phyloP scores from a whole-genome alignment of 1,140 invertebrate genomes.

The Rhagoletis pomonella region DNA sequence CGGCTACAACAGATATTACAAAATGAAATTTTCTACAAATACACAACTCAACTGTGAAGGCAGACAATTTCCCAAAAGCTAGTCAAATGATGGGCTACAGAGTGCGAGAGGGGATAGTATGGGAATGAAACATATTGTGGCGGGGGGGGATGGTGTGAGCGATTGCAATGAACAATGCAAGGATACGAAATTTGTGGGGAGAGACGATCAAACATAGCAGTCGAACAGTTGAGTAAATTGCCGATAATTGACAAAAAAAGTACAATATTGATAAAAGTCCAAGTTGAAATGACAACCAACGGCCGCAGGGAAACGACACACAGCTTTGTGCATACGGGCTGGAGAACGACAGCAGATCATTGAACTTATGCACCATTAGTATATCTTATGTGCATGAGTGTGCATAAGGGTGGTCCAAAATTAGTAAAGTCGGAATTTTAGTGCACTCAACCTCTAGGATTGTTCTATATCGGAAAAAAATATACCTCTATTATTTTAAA shows the following conservation, averaged over 20 bases:
- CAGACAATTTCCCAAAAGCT: background rate
- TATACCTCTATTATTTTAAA: no score
- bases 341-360: background rate
- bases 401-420: no score
- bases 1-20: constrained; percentile 22
- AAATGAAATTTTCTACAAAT: constrained; percentile 46
- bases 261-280: constrained; percentile 46
- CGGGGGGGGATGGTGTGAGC: background rate
- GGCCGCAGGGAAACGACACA: background rate
- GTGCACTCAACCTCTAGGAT: no score
- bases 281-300: constrained; percentile 35
- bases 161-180: background rate
- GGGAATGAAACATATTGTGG: background rate
- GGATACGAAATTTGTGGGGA: background rate
- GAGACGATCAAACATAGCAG: no score
- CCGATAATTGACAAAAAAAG: constrained; percentile 10
- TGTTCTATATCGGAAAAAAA: no score
- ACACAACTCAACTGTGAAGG: background rate
- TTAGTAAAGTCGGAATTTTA: no score
- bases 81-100: background rate
- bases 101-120: background rate
- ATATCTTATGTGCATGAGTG: no score
- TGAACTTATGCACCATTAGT: background rate
- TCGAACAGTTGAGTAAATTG: background rate
- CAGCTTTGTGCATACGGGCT: background rate